Conservation (phyloP, 2,888 invertebrate genomes). For the Eristalinus aeneus region DNA sequence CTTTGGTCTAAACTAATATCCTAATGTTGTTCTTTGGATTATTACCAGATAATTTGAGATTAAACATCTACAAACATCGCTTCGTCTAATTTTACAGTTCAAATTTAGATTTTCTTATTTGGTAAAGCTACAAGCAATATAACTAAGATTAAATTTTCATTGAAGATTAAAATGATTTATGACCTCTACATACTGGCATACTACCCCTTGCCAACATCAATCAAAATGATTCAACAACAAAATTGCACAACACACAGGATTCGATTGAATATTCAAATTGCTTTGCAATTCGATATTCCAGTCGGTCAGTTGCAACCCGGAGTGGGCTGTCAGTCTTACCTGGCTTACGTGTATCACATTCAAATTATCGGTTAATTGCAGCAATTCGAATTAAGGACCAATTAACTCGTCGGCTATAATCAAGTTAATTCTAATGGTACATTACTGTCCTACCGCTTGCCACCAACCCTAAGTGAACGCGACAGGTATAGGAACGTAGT, state of each 20-base stretch:
- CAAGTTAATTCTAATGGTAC: conserved; percentile 53
- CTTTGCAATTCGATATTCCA: conserved; percentile 34
- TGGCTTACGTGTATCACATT: conserved; percentile 28
- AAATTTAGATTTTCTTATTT: too few relatives aligned
- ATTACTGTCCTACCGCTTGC: neutral
- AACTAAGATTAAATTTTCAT: neutral
- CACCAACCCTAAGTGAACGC: neutral
- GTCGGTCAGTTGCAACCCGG: conserved; percentile 1
- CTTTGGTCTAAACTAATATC: too few relatives aligned
- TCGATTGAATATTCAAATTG: conserved; percentile 42
- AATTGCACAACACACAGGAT: conserved; percentile 37
- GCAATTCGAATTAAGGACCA: conserved; percentile 54
- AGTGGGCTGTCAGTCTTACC: neutral
- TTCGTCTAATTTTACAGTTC: too few relatives aligned
- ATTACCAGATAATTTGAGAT: too few relatives aligned
- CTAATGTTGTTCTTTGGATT: too few relatives aligned
- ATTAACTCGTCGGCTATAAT: conserved; percentile 42
- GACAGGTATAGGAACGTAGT: neutral
- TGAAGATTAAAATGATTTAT: neutral
- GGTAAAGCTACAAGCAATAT: neutral
- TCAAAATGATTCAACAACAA: conserved; percentile 43
- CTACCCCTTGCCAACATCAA: conserved; percentile 9
- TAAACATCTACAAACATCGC: too few relatives aligned
- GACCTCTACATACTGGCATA: neutral
- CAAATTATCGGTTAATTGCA: conserved; percentile 57